phyloP scores from a whole-genome alignment of 2,113 vertebrate genomes.

The Chloropsis hardwickii region DNA sequence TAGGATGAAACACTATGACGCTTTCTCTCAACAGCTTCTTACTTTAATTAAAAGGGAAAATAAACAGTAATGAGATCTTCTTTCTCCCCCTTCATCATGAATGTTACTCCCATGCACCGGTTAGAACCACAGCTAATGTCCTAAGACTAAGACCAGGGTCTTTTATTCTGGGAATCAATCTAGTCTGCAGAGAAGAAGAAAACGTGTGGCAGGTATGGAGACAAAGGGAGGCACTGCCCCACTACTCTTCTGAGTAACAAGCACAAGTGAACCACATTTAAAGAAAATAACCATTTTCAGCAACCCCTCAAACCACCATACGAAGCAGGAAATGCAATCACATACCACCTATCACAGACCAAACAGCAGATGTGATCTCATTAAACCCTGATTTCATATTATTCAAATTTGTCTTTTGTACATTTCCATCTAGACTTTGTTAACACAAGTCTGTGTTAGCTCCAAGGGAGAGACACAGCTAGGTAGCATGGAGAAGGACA shows the following conservation, averaged over 20 bases:
- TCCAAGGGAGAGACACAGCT: background rate
- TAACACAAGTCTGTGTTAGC: background rate
- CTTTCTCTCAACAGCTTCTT: background rate
- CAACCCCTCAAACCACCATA: background rate
- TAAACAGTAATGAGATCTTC: background rate
- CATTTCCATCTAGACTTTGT: background rate
- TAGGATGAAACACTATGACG: background rate
- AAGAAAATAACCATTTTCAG: background rate
- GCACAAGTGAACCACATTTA: background rate
- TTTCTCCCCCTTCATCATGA: background rate
- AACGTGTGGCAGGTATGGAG: fast-evolving
- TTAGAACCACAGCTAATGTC: background rate
- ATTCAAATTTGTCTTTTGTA: background rate
- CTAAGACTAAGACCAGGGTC: background rate
- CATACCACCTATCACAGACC: background rate
- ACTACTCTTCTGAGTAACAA: background rate
- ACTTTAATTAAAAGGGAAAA: background rate
- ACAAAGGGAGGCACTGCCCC: background rate
- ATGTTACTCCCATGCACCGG: background rate
- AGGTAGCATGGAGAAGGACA: background rate
- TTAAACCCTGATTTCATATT: background rate
- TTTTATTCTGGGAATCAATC: background rate
- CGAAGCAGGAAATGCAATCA: background rate
- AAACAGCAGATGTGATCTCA: background rate
- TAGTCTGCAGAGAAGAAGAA: background rate